Percentiles rank a stretch among this genome's conserved stretches.
Conservation (phyloP, 2,888 invertebrate species). For the Drosophila testacea region DNA sequence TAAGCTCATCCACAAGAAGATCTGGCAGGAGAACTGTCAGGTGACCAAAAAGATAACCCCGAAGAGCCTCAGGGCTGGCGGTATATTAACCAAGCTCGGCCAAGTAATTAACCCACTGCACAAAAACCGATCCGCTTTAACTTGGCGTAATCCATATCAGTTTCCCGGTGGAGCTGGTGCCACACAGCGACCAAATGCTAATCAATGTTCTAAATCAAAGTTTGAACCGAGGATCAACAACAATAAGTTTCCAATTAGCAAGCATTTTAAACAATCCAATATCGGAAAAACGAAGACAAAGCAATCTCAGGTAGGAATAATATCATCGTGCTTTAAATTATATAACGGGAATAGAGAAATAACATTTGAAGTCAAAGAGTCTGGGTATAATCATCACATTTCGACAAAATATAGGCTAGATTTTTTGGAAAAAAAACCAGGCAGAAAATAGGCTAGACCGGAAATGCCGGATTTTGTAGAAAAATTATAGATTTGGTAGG, state of each 20-base stretch:
- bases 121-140: too few relatives aligned
- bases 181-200: slow-evolving; percentile 2
- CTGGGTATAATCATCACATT: too few relatives aligned
- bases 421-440: too few relatives aligned
- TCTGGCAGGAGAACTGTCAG: neutral
- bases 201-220: neutral
- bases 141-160: slow-evolving; percentile 24
- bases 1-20: neutral
- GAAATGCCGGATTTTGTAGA: too few relatives aligned
- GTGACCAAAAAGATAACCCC: neutral
- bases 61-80: slow-evolving; percentile 38
- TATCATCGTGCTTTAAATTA: too few relatives aligned
- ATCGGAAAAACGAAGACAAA: slow-evolving; percentile 4
- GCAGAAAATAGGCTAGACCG: too few relatives aligned
- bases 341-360: too few relatives aligned
- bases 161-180: slow-evolving; percentile 26
- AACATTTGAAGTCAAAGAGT: too few relatives aligned
- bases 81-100: neutral
- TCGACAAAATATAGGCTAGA: too few relatives aligned
- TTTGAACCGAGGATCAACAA: neutral
- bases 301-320: slow-evolving; percentile 23
- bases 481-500: too few relatives aligned
- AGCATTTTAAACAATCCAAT: neutral
- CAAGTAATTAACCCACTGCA: neutral
- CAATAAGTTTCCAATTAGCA: neutral